A percentile compares a stretch with the other conserved stretches of the same genome.
Conservation (phyloP, 1,140 invertebrate species). For the Drosophila sulfurigaster region DNA sequence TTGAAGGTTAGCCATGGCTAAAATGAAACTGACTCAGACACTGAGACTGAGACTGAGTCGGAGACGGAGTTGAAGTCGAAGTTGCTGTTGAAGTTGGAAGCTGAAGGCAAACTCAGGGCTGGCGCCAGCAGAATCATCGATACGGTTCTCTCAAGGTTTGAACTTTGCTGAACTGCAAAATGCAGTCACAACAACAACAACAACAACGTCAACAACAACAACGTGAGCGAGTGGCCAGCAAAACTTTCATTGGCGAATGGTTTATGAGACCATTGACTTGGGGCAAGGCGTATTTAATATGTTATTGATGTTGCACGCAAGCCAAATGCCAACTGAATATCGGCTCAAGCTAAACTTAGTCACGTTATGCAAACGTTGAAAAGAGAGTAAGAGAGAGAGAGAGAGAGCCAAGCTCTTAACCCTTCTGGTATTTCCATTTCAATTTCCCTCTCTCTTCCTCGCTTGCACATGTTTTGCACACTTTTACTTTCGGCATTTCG, state of each 20-base stretch:
- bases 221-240: background rate
- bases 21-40: slow-evolving; percentile 15
- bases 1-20: slow-evolving; percentile 39
- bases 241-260: slow-evolving; percentile 25
- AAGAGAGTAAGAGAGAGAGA: background rate
- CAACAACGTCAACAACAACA: background rate
- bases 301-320: slow-evolving; percentile 46
- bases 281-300: slow-evolving; percentile 7
- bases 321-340: slow-evolving; percentile 25
- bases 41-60: background rate
- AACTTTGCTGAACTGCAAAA: slow-evolving; percentile 3
- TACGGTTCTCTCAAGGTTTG: slow-evolving; percentile 24
- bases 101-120: slow-evolving; percentile 18
- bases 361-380: slow-evolving; percentile 51
- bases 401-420: slow-evolving; percentile 1
- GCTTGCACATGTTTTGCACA: slow-evolving; percentile 28
- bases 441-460: background rate
- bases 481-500: slow-evolving; percentile 70
- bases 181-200: background rate
- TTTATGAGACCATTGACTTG: slow-evolving; percentile 26
- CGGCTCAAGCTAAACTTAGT: background rate
- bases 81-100: background rate
- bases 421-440: slow-evolving; percentile 31
- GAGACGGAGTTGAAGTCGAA: background rate
- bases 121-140: slow-evolving; percentile 31